phyloP scores from a whole-genome alignment of 1,140 invertebrate genomes.

The Drosophila tani region DNA sequence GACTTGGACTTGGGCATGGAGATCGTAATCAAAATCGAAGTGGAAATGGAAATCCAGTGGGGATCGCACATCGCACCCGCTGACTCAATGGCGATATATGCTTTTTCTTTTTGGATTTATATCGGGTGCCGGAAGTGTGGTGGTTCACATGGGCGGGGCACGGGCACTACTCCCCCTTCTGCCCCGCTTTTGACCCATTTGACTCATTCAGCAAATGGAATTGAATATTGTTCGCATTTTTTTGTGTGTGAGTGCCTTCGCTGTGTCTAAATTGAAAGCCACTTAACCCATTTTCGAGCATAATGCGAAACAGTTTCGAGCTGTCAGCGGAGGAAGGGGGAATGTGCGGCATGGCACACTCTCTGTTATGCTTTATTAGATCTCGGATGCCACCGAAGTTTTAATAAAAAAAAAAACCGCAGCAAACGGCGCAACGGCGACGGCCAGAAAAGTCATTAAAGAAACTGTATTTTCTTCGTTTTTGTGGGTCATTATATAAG shows the following conservation, averaged over 20 bases:
- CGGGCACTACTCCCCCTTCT: neutral
- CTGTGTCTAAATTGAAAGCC: slow-evolving; percentile 71
- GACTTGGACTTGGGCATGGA: slow-evolving; percentile 26
- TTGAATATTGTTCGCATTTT: slow-evolving; percentile 56
- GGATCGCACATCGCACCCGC: slow-evolving; percentile 17
- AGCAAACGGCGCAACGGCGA: neutral
- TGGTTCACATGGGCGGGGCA: slow-evolving; percentile 41
- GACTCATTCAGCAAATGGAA: slow-evolving; percentile 59
- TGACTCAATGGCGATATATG: slow-evolving; percentile 49
- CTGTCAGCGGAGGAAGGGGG: slow-evolving; percentile 29
- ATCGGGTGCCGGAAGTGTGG: slow-evolving; percentile 48
- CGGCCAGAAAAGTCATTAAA: slow-evolving; percentile 62
- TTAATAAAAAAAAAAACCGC: slow-evolving; percentile 20
- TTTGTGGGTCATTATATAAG: slow-evolving; percentile 72
- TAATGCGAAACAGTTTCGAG: slow-evolving; percentile 72
- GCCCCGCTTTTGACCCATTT: slow-evolving; percentile 10
- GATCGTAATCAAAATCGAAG: slow-evolving; percentile 1
- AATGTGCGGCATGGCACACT: slow-evolving; percentile 4
- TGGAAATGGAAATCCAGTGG: slow-evolving; percentile 23
- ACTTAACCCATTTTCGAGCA: slow-evolving; percentile 78
- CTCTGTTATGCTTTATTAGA: slow-evolving; percentile 56
- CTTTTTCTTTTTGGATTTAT: neutral
- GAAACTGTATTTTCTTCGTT: slow-evolving; percentile 55
- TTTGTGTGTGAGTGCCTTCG: slow-evolving; percentile 9
- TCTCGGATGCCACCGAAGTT: slow-evolving; percentile 54